Evolutionary conservation across 2,113 vertebrate species (phyloP), one percentile per base, ranked within the genome.

Genomic region (Labrus mixtus): DNA sequence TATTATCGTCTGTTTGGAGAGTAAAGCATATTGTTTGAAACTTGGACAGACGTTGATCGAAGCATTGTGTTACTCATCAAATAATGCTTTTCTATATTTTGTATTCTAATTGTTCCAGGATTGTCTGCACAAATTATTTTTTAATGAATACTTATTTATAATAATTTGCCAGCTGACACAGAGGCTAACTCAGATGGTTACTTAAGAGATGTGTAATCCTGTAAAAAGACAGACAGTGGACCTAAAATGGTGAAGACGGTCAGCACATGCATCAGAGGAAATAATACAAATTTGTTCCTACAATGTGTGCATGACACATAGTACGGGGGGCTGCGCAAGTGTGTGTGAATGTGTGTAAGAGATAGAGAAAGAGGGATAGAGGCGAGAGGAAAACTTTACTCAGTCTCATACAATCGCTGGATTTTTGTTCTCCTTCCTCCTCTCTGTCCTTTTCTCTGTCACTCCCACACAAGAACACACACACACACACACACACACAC

Each of bases 401-500:
- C 53, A 33, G 58, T 9, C 57, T 72, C 29, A 68, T 13, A 16
- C 43, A 45, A 16, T 43, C 10, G 13, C 41, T 11, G 13, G 10
- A 43, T 43, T 43, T 43, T 11, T 43, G 41, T 10, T 3, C 41
- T 43, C 41, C 3, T 43, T 43, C 13, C 41, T 13, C 12, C 8
- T 12, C 41, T 43, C 13, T 43, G 10, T 43, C 41, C 41, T 13
- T 43, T 2, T 43, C 10, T 43, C 8, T 12, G 13, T 43, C 41
- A 39, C 55, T 19, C 9, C 48, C 25, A 58, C 51, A 46, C 33
- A 43, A 3, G 13, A 10, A 43, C 41, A 43, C 41, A 41, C 39
- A 65, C 39, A 69, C 68, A 68, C 54, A 55, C 20, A 56, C 67
- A 29, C 58, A 55, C 57, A 54, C 12, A n/a, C n/a, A n/a, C n/a